A percentile compares a stretch with the other conserved stretches of the same genome.
Conservation (phyloP, 2,888 invertebrate species). For the Trisateles emortualis region DNA sequence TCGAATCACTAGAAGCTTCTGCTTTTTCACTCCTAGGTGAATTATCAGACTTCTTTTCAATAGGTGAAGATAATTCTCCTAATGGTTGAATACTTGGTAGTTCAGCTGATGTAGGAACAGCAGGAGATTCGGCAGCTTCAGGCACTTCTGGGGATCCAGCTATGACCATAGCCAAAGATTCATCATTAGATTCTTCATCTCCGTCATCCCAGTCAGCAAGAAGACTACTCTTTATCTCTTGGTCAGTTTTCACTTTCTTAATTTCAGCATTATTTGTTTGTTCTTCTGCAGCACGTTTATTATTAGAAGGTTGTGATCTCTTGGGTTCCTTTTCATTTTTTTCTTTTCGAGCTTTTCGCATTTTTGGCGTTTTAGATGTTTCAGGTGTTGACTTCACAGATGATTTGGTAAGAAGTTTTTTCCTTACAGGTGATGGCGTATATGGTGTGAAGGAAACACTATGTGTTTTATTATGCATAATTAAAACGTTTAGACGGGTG, state of each 20-base stretch:
- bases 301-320: slow-evolving; percentile 63
- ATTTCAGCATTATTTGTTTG: slow-evolving; percentile 59
- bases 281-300: slow-evolving; percentile 76
- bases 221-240: slow-evolving; percentile 89
- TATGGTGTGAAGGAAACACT: slow-evolving; percentile 82
- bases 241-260: slow-evolving; percentile 86
- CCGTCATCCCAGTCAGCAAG: slow-evolving; percentile 93
- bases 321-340: slow-evolving; percentile 70
- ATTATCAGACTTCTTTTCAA: slow-evolving; percentile 63
- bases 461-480: slow-evolving; percentile 91
- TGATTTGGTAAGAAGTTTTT: slow-evolving; percentile 63
- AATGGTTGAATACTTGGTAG: slow-evolving; percentile 62
- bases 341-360: slow-evolving; percentile 67
- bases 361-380: slow-evolving; percentile 64
- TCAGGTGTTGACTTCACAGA: slow-evolving; percentile 49
- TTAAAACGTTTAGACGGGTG: slow-evolving; percentile 90
- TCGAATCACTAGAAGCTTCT: slow-evolving; percentile 86
- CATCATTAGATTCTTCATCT: slow-evolving; percentile 76
- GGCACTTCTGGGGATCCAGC: slow-evolving; percentile 72
- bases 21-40: slow-evolving; percentile 67
- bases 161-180: slow-evolving; percentile 61
- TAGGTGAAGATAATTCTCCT: slow-evolving; percentile 52
- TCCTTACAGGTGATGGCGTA: slow-evolving; percentile 76
- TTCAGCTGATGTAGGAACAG: slow-evolving; percentile 74
- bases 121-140: slow-evolving; percentile 71